These are phyloP conservation scores for Lordiphosa clarofinis DNA, from an alignment of 1,140 invertebrate species.

Conservation along the genomic window DNA sequence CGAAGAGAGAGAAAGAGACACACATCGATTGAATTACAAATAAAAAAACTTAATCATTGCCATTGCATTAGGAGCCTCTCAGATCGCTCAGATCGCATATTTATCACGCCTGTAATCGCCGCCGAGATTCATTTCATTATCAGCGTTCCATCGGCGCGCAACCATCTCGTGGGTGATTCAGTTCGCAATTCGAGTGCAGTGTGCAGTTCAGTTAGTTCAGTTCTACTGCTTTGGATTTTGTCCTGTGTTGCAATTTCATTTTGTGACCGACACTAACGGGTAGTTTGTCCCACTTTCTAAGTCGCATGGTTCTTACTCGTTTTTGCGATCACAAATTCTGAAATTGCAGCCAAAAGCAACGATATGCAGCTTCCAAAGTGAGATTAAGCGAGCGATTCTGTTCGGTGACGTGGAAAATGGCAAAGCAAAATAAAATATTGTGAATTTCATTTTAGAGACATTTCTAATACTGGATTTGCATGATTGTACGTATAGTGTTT, in stretches of 20 bases:
- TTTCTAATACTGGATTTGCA: not conserved
- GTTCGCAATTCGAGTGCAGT: not conserved
- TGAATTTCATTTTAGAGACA: not conserved
- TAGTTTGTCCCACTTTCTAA: slow-evolving; percentile 33
- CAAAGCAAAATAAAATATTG: not conserved
- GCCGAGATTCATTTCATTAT: slow-evolving; percentile 74
- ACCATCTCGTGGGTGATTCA: slow-evolving; percentile 1
- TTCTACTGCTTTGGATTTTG: slow-evolving; percentile 1
- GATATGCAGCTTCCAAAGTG: not conserved
- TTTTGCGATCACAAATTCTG: slow-evolving; percentile 80
- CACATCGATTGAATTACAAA: slow-evolving; percentile 67
- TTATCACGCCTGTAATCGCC: slow-evolving; percentile 67
- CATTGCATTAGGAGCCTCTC: slow-evolving; percentile 46
- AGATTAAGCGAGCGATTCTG: slow-evolving; percentile 1
- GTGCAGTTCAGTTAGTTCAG: not conserved
- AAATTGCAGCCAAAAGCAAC: slow-evolving; percentile 72
- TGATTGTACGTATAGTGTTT: not conserved
- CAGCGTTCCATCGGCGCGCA: slow-evolving; percentile 51
- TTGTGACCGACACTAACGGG: slow-evolving; percentile 80
- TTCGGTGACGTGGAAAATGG: slow-evolving; percentile 1
- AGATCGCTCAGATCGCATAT: slow-evolving; percentile 50
- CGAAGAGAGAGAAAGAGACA: slow-evolving; percentile 12
- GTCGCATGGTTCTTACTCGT: slow-evolving; percentile 65
- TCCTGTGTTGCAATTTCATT: slow-evolving; percentile 71
- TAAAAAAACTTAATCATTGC: not conserved